Evolutionary conservation across 2,888 invertebrate species (phyloP).

Genomic region (Rhyacophila evoluta): DNA sequence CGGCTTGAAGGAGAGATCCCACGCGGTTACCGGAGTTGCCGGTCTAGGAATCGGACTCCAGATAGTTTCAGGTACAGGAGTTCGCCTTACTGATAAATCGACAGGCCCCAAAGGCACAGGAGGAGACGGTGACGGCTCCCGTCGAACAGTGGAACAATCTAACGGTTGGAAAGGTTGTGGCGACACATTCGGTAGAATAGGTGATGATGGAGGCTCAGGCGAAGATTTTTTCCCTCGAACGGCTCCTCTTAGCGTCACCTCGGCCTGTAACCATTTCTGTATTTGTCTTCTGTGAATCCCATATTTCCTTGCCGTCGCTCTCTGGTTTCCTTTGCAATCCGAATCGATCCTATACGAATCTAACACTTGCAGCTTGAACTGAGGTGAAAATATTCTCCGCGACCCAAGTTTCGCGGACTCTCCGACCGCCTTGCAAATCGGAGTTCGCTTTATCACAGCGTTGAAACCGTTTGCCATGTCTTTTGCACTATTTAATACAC

Average conservation of each 20-base stretch:
- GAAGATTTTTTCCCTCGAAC: conserved; percentile 69
- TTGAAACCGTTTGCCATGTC: conserved; percentile 72
- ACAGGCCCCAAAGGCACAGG: conserved; percentile 59
- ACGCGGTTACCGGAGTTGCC: conserved; percentile 56
- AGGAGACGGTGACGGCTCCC: conserved; percentile 63
- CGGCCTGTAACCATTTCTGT: conserved; percentile 92
- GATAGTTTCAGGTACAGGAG: conserved; percentile 55
- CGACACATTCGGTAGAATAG: conserved; percentile 59
- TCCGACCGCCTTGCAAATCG: conserved; percentile 59
- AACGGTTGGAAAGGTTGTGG: conserved; percentile 60
- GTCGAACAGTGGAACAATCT: conserved; percentile 61
- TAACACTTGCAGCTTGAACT: conserved; percentile 89
- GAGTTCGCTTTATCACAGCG: conserved; percentile 66
- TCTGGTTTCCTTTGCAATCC: conserved; percentile 90
- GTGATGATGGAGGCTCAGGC: conserved; percentile 63
- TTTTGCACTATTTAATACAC: conserved; percentile 53
- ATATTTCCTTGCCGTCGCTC: conserved; percentile 91
- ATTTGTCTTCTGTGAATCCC: conserved; percentile 91
- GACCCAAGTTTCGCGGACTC: conserved; percentile 76
- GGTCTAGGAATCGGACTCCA: conserved; percentile 56
- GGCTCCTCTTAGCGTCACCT: conserved; percentile 81
- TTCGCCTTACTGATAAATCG: conserved; percentile 57
- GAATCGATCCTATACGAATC: conserved; percentile 88
- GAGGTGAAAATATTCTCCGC: conserved; percentile 88
- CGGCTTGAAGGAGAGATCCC: conserved; percentile 56